Percentiles rank a stretch among this genome's conserved stretches.
phyloP scores from a whole-genome alignment of 2,888 invertebrate species.

The Thecophora atra region DNA sequence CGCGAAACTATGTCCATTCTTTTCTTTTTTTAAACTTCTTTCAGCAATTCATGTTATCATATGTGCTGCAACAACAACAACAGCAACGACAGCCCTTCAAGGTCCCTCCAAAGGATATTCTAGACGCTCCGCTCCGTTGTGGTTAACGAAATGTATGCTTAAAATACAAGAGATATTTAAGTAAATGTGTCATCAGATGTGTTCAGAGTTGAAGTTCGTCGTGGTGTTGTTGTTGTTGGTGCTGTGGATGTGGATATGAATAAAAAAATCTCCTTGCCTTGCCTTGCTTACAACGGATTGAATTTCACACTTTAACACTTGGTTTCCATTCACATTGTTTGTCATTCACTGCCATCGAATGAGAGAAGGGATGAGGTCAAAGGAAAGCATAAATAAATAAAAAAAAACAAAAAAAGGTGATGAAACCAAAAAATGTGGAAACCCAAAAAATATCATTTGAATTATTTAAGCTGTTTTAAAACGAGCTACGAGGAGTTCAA shows the following conservation, averaged over 20 bases:
- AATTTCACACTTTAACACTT: conserved; percentile 43
- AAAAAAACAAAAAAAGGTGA: neutral
- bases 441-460: conserved; percentile 6
- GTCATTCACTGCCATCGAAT: neutral
- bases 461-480: conserved; percentile 13
- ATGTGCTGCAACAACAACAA: conserved; percentile 13
- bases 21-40: neutral
- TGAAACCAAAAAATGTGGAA: neutral
- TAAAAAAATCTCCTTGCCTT: conserved; percentile 24
- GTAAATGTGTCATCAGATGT: conserved; percentile 21
- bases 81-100: neutral
- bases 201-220: neutral
- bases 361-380: neutral
- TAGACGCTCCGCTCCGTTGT: conserved; percentile 14
- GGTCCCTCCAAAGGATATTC: conserved; percentile 26
- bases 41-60: conserved; percentile 17
- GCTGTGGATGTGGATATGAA: neutral
- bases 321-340: conserved; percentile 27
- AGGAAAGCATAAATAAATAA: neutral
- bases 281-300: conserved; percentile 32
- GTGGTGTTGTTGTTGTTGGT: conserved; percentile 16
- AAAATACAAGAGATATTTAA: conserved; percentile 5
- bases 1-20: neutral
- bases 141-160: conserved; percentile 28
- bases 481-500: neutral